Percentiles rank a stretch among this genome's conserved stretches.
phyloP scores from a whole-genome alignment of 2,888 invertebrate species.

The Pandemis cinnamomeana region DNA sequence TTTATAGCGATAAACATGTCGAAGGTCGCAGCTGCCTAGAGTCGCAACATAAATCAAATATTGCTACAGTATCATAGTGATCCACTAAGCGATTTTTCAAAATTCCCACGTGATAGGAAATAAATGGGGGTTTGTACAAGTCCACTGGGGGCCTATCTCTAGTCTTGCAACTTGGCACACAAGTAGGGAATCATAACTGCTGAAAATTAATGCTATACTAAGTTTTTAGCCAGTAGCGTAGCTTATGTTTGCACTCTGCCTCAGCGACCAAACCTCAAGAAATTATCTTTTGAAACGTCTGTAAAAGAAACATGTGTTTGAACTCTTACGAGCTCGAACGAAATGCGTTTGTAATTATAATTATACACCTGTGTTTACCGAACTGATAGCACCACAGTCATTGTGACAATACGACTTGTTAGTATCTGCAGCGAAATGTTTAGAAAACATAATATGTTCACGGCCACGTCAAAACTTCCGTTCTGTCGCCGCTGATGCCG shows the following conservation, averaged over 20 bases:
- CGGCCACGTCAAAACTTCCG: not conserved
- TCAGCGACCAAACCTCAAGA: not conserved
- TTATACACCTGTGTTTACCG: conserved; percentile 35
- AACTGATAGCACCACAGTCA: conserved; percentile 3
- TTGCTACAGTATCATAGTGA: too few species aligned
- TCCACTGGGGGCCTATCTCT: too few species aligned
- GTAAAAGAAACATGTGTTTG: not conserved
- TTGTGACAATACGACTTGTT: not conserved
- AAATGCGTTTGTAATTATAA: not conserved
- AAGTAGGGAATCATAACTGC: too few species aligned
- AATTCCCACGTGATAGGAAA: too few species aligned
- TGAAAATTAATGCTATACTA: too few species aligned
- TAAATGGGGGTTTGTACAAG: too few species aligned
- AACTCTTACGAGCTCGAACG: not conserved
- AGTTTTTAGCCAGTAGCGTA: too few species aligned
- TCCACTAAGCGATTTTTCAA: too few species aligned
- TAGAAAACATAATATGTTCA: conserved; percentile 6
- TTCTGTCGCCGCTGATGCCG: not conserved
- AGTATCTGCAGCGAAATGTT: not conserved
- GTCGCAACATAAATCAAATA: too few species aligned
- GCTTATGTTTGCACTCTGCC: not conserved
- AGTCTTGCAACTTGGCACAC: too few species aligned
- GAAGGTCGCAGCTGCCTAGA: too few species aligned
- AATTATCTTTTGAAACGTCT: not conserved
- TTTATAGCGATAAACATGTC: too few species aligned